Evolutionary conservation across 2,888 invertebrate species (phyloP), one percentile per base, ranked within the genome.

Genomic region (Chesias legatella): DNA sequence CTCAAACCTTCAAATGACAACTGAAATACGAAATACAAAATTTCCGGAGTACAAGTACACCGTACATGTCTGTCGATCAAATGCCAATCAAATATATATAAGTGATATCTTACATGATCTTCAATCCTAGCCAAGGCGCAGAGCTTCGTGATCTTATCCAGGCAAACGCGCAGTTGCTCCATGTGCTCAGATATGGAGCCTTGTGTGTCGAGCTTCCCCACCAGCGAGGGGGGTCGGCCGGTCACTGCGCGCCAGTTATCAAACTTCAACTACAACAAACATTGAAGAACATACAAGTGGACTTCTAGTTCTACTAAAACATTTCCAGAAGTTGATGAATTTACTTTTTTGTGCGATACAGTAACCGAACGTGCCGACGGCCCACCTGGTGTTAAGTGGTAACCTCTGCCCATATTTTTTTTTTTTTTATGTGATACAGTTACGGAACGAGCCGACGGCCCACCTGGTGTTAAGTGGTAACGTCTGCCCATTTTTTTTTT

Each of bases 181-280:
- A 83, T 63, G 43, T 88, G 88, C 8, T 77, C 77, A 1, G 63
- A 41, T 11, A 84, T 34, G 0, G 85, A 67, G 0, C 73, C 77
- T 31, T 61, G 67, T 0, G 74, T 21, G 42, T 89, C 76, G 46
- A 89, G 60, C 23, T 73, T 79, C 26, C 86, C 82, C n/a, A 89
- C 67, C 26, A 89, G 70, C 0, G 82, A 79, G 1, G 88, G 86
- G 0, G 89, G 89, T 4, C 75, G 72, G 0, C 81, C 88, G 2
- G 58, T 67, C 9, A 80, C 40, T 0, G 77, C 73, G 0, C 68
- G 70, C 88, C 88, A 88, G 5, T 51, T 58, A 1, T 61, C 57
- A 31, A 84, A 84, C 31, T 60, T 39, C 6, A 61, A 41, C 84
- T 84, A 48, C 4, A 43, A 40, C 32, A 28, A 11, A 6, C 4